These are phyloP conservation scores for Raja brachyura DNA, from an alignment of 2,113 vertebrate species.

Conservation along the genomic window DNA sequence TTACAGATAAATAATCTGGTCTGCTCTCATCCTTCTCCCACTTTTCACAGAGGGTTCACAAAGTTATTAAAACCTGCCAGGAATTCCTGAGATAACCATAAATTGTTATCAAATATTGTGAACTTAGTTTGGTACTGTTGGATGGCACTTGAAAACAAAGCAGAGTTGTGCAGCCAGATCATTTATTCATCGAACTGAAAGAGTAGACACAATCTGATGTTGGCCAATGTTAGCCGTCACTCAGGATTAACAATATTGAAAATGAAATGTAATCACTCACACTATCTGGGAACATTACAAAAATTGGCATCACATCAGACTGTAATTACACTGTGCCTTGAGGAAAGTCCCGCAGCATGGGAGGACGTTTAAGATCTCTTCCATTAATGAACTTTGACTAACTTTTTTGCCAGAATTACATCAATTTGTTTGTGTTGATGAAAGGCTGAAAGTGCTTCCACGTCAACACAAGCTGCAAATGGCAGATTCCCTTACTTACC, in stretches of 20 bases:
- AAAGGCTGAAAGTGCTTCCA: neutral
- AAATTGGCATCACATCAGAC: neutral
- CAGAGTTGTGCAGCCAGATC: neutral
- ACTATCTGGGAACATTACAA: neutral
- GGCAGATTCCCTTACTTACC: neutral
- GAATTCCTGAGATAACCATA: neutral
- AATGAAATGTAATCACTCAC: neutral
- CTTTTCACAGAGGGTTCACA: neutral
- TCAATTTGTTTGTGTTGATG: neutral
- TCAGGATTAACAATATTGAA: neutral
- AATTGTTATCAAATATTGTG: neutral
- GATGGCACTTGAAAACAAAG: neutral
- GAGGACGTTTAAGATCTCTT: neutral
- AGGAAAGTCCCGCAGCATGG: neutral
- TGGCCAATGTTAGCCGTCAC: neutral
- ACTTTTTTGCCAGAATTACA: neutral
- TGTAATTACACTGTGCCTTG: neutral
- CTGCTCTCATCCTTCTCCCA: no score
- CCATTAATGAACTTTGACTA: neutral
- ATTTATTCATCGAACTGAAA: neutral
- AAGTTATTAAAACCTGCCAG: neutral
- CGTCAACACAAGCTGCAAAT: neutral
- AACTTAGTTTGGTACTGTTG: neutral
- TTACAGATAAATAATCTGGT: no score
- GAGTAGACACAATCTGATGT: neutral